A percentile compares a stretch with the other conserved stretches of the same genome.
phyloP scores from a whole-genome alignment of 2,888 invertebrate genomes.

The Drosophila multiciliata region DNA sequence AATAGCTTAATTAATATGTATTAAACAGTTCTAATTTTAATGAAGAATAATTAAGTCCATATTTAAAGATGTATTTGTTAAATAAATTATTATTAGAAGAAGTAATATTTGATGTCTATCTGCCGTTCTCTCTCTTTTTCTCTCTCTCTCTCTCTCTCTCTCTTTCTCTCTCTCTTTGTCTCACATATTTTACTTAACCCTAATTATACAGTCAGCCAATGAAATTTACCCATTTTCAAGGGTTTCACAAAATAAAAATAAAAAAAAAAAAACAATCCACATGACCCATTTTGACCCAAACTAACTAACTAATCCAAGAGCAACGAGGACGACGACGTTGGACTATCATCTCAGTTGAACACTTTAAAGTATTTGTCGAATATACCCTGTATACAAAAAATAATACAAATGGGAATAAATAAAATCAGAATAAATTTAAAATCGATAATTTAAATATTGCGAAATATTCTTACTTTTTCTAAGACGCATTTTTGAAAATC shows the following conservation, averaged over 20 bases:
- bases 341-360: constrained; percentile 44
- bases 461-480: neutral
- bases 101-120: constrained; percentile 6
- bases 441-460: neutral
- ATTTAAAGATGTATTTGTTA: neutral
- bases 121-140: neutral
- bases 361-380: constrained; percentile 30
- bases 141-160: neutral
- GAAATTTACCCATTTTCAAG: constrained; percentile 14
- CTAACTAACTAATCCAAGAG: constrained; percentile 53
- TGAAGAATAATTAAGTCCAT: neutral
- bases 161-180: neutral
- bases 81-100: neutral
- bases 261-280: constrained; percentile 1
- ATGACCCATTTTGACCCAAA: constrained; percentile 54
- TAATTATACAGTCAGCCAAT: constrained; percentile 28
- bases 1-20: neutral
- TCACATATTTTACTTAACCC: neutral
- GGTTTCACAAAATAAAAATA: constrained; percentile 18
- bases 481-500: neutral
- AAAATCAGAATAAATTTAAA: neutral
- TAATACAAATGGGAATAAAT: neutral
- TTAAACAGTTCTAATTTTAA: neutral
- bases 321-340: constrained; percentile 25
- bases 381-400: constrained; percentile 21